phyloP scores from a whole-genome alignment of 2,888 invertebrate species.

The Sarcophaga caerulescens region DNA sequence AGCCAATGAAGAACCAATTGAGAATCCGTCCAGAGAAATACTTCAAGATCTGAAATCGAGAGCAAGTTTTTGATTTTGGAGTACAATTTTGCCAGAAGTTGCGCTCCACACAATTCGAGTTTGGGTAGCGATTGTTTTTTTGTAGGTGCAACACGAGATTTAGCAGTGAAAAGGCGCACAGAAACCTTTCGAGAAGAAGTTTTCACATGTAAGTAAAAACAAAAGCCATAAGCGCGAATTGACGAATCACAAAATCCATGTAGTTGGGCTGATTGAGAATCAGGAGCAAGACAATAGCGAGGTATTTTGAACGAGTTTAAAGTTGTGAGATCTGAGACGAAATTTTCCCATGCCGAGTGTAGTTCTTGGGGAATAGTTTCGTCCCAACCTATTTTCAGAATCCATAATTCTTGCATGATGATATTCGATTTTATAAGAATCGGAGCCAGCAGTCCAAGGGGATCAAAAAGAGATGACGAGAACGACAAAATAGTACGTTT shows the following conservation, averaged over 20 bases:
- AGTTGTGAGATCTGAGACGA: constrained; percentile 21
- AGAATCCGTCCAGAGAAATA: constrained; percentile 1
- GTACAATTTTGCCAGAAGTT: constrained; percentile 25
- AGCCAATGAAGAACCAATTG: constrained; percentile 66
- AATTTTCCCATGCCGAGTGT: neutral
- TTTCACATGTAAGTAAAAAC: constrained; percentile 32
- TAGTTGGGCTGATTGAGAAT: constrained; percentile 29
- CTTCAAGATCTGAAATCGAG: no score
- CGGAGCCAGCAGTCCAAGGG: constrained; percentile 46
- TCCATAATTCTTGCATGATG: constrained; percentile 45
- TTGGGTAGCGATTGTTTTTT: no score
- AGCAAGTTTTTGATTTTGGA: constrained; percentile 13
- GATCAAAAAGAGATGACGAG: constrained; percentile 51
- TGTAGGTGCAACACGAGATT: neutral
- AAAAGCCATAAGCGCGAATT: constrained; percentile 51
- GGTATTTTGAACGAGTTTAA: constrained; percentile 24
- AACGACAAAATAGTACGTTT: constrained; percentile 2
- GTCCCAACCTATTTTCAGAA: constrained; percentile 41
- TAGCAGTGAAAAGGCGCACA: constrained; percentile 20
- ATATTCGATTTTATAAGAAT: constrained; percentile 41
- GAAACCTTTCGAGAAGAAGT: neutral
- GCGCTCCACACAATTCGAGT: constrained; percentile 41
- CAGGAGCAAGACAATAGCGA: constrained; percentile 24
- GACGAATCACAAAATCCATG: constrained; percentile 56
- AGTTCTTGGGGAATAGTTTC: constrained; percentile 43